Evolutionary conservation across 1,140 invertebrate genomes (phyloP), one percentile per base, ranked within the genome.

Genomic region (Asobara japonica): DNA sequence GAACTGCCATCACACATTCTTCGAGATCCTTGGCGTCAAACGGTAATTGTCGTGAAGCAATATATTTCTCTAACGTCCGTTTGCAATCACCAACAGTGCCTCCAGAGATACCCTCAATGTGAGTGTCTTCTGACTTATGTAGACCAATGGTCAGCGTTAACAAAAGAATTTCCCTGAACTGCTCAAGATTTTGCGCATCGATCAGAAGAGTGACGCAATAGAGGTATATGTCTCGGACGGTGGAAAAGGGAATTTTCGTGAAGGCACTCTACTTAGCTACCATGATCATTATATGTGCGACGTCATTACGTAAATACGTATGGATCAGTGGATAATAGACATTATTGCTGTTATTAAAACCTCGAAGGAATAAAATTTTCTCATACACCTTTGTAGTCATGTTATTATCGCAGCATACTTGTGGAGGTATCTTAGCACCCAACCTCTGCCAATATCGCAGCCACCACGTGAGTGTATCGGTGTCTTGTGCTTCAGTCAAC

Each of bases 371-470:
- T 33, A 65, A n/a, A 7, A 38, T 64, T 6, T 71, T 27, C 13
- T 48, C 29, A 29, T 64, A 71, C 3, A 45, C 41, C 30, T 64
- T 71, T 10, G 65, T 29, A 13, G 69, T 6, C 18, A 38, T 30
- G 6, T 64, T 11, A 45, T 76, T 76, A 27, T 76, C 71, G 10
- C 20, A 71, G 18, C 62, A 36, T 7, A 68, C 74, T 62, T 71
- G 30, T 20, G 30, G 60, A 3, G 74, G 74, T 16, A 36, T 51
- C 0, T 22, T 65, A 45, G 71, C 51, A 18, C 41, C 41, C 41
- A 45, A 18, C 41, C n/a, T 45, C 41, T 16, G 13, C 41, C 41
- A 45, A 3, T 41, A 13, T 10, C 22, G 20, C 8, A 74, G 16
- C 73, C 73, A 71, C 11, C 20, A 60, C 1, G 7, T 0, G n/a